A percentile compares a stretch with the other conserved stretches of the same genome.
Conservation (phyloP, 2,888 invertebrate genomes). For the Athripsodes cinereus region DNA sequence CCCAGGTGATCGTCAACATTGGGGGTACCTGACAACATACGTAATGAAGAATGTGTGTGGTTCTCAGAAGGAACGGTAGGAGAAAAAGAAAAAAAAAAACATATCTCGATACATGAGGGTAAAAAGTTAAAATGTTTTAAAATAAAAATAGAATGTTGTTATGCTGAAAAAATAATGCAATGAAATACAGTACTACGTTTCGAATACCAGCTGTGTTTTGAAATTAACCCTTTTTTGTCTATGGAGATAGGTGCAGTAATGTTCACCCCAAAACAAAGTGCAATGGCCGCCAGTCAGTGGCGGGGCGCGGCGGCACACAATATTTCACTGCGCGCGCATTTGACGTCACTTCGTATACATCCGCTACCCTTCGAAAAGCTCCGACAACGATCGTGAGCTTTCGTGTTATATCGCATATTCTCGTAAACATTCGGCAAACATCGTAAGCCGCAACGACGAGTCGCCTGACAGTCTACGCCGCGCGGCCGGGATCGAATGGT, state of each 20-base stretch:
- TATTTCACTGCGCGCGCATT: slow-evolving; percentile 47
- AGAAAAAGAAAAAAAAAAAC: too few relatives aligned
- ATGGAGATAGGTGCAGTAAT: slow-evolving; percentile 22
- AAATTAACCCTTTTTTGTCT: slow-evolving; percentile 15
- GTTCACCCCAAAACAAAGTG: slow-evolving; percentile 14
- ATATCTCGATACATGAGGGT: neutral
- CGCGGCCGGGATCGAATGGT: slow-evolving; percentile 21
- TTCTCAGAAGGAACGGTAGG: too few relatives aligned
- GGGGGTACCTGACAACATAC: too few relatives aligned
- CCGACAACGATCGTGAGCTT: slow-evolving; percentile 30
- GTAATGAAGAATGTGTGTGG: too few relatives aligned
- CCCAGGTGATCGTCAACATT: too few relatives aligned
- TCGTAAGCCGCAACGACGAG: slow-evolving; percentile 19
- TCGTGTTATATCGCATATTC: slow-evolving; percentile 9
- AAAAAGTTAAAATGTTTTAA: too few relatives aligned
- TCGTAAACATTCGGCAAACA: slow-evolving; percentile 32
- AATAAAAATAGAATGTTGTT: neutral
- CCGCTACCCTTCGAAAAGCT: slow-evolving; percentile 10
- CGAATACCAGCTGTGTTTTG: slow-evolving; percentile 13
- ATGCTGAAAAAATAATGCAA: neutral
- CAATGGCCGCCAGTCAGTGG: slow-evolving; percentile 32
- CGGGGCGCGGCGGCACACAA: slow-evolving; percentile 50
- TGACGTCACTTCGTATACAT: slow-evolving; percentile 35
- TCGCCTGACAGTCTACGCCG: slow-evolving; percentile 23
- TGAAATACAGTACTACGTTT: neutral